Evolutionary conservation across 2,113 vertebrate species (phyloP), one percentile per base, ranked within the genome.

Genomic region (Baryphthengus martii): DNA sequence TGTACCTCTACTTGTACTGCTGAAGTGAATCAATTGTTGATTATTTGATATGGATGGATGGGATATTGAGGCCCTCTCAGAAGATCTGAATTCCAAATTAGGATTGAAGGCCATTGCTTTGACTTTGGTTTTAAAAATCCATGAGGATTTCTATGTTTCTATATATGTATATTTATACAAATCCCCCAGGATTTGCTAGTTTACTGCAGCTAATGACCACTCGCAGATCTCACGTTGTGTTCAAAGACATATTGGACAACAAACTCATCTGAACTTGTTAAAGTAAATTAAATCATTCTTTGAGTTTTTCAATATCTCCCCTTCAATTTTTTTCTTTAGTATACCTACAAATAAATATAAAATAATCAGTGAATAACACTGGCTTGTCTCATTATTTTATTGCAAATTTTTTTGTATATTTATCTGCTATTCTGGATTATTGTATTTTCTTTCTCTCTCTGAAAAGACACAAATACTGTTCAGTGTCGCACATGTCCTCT

Each of bases 41-140:
- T 89, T 90, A 74, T 90, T 91, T 93, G 9, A 96, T 95, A 90
- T 66, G 31, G 31, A 85, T 44, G 37, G 35, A 74, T 88, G 40
- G 14, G 9, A 49, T 90, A 81, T 11, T 62, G 47, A 95, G 82
- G 9, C 8, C 12, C 14, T 85, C 26, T 61, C 33, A 73, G 56
- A 94, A 86, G 35, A 80, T 90, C 42, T 85, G 66, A 94, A 65
- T 62, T 93, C 16, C 40, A 82, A 90, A 95, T 72, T 68, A 76
- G 68, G 40, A 42, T 39, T 55, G 65, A 80, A 89, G 26, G 40
- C 2, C 8, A 31, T 49, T 88, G 4, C 1, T 80, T 93, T 62
- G 25, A 26, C 13, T 81, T 75, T 61, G 5, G 7, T 33, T 90
- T 16, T 29, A 80, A 83, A 58, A 87, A 37, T 3, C 7, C 16